Base-by-base conservation (phyloP, 2,888 invertebrate species). In the Hemistola chrysoprasaria region DNA sequence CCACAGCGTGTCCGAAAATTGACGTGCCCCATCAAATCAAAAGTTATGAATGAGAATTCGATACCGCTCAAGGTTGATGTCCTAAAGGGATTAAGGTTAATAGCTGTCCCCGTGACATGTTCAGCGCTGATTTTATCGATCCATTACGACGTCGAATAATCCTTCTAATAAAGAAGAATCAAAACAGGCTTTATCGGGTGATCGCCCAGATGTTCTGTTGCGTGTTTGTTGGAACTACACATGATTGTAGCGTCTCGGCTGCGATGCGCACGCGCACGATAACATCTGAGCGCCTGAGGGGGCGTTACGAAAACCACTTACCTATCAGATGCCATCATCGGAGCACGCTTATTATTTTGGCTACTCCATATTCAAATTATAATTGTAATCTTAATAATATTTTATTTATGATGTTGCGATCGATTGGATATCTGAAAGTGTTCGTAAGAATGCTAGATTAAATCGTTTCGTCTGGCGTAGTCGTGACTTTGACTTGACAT, bases 281-380 rank as follows among this genome's bases (percentile, higher is more conserved):
- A 52, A 46, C 76, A 83, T 86, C 85, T 59, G 62, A 68, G 23
- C 66, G 78, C 81, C 71, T 55, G 73, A 60, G 67, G 79, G 81
- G 84, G 84, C 86, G 85, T 85, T 82, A 78, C 83, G 81, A 86
- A 82, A 86, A 83, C 82, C 79, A 82, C 83, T 85, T 85, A 81
- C 79, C 77, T 83, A 82, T 82, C 80, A 71, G 73, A 79, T 81
- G 72, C 76, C 72, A 85, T 84, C 80, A 67, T 57, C 63, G 64
- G 67, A 73, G 59, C 71, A 69, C 62, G 69, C 73, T 68, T 74
- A 78, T 80, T 77, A 83, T 83, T 85, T 84, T 76, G 75, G 81
- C 83, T 85, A 81, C 82, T 81, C 76, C 68, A 63, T 65, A 73
- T 73, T 70, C 65, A 67, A 71, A 77, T 75, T 72, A 64, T 65